A percentile compares a stretch with the other conserved stretches of the same genome.
These are phyloP conservation scores for Pristionchus entomophagus DNA, from an alignment of 2,888 invertebrate genomes.

Conservation along the genomic window DNA sequence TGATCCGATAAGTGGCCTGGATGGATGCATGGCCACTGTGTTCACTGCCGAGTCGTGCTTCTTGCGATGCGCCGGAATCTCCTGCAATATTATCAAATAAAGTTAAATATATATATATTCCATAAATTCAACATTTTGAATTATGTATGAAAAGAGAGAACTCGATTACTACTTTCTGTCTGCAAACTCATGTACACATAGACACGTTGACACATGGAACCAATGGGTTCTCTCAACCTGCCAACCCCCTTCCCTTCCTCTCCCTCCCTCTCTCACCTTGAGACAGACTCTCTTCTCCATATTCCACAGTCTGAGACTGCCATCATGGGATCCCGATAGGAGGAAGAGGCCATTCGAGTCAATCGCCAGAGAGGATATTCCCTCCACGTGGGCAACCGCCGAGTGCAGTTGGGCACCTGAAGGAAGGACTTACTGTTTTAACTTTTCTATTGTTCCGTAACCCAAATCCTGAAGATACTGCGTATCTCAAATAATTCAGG, in stretches of 20 bases:
- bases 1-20: conserved; percentile 97
- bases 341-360: conserved; percentile 98
- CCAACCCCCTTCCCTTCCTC: no score
- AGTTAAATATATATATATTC: no score
- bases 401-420: conserved; percentile 92
- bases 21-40: conserved; percentile 98
- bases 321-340: conserved; percentile 88
- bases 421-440: background rate
- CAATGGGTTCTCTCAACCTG: no score
- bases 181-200: background rate
- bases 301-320: conserved; percentile 81
- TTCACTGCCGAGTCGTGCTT: conserved; percentile 99
- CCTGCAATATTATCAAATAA: no score
- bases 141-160: no score
- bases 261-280: conserved; percentile 81
- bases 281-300: conserved; percentile 96
- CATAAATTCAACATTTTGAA: no score
- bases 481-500: no score
- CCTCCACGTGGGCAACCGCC: conserved; percentile 99
- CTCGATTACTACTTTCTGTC: no score
- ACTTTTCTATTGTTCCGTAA: background rate
- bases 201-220: background rate
- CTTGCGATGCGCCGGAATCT: conserved; percentile 98
- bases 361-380: conserved; percentile 96
- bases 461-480: no score